A percentile compares a stretch with the other conserved stretches of the same genome.
phyloP scores from a whole-genome alignment of 1,140 invertebrate species.

The Anthonomus grandis region DNA sequence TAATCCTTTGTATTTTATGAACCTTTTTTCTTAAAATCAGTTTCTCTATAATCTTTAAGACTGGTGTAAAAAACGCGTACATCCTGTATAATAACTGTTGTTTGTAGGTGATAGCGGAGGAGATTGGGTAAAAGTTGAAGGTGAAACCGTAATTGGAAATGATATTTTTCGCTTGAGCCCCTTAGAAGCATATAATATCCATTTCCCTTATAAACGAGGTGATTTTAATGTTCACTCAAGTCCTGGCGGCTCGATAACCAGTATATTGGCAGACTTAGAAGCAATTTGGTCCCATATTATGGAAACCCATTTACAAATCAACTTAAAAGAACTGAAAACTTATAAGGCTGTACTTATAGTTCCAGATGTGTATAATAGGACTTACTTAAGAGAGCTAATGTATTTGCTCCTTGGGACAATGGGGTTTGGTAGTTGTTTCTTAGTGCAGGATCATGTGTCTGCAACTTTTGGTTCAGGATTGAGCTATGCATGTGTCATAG shows the following conservation, averaged over 20 bases:
- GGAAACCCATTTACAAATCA: constrained; percentile 71
- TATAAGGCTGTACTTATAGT: constrained; percentile 86
- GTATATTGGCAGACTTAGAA: constrained; percentile 80
- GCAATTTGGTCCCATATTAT: constrained; percentile 84
- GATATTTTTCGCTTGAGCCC: constrained; percentile 72
- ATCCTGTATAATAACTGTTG: not conserved
- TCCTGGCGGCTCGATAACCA: constrained; percentile 78
- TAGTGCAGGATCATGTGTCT: constrained; percentile 78
- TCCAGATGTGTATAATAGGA: constrained; percentile 87
- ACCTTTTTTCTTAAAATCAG: no score
- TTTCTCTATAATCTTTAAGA: no score
- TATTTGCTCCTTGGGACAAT: constrained; percentile 77
- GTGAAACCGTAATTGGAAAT: constrained; percentile 64
- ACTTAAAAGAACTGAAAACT: constrained; percentile 70
- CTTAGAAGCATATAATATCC: constrained; percentile 73
- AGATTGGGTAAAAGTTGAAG: constrained; percentile 61
- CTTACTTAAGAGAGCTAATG: constrained; percentile 81
- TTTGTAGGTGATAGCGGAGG: constrained; percentile 48
- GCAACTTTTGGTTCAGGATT: constrained; percentile 92
- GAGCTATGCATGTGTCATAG: constrained; percentile 89
- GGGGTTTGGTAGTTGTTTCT: constrained; percentile 85
- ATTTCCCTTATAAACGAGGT: constrained; percentile 85
- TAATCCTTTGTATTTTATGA: no score
- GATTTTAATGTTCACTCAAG: constrained; percentile 81
- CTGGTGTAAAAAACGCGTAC: no score